These are phyloP conservation scores for Neosilurus mollespiculum DNA, from an alignment of 2,797 vertebrate species.

Conservation along the genomic window DNA sequence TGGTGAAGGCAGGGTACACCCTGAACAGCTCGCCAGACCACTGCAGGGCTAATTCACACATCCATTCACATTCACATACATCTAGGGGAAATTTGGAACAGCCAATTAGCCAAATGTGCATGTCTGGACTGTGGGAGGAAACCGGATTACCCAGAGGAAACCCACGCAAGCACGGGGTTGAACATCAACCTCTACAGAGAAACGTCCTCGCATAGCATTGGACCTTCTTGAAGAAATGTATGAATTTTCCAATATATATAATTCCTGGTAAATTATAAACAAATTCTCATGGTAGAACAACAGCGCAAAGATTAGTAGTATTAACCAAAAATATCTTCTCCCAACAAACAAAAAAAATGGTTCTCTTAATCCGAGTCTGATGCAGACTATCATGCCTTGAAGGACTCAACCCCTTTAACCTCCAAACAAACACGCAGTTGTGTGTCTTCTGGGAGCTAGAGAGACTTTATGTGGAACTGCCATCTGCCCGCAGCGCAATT, in stretches of 20 bases:
- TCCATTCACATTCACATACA: no score
- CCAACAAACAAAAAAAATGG: background rate
- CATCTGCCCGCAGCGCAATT: conserved; percentile 84
- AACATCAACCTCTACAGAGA: no score
- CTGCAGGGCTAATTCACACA: no score
- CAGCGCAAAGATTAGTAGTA: background rate
- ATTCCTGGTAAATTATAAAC: background rate
- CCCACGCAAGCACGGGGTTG: no score
- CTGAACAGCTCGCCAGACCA: no score
- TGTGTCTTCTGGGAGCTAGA: conserved; percentile 40
- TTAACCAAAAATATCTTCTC: background rate
- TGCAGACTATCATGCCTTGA: conserved; percentile 25
- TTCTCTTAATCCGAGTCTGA: conserved; percentile 4
- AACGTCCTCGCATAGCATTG: no score
- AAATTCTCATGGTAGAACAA: background rate
- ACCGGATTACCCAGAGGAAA: no score
- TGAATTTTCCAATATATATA: background rate
- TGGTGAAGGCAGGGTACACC: no score
- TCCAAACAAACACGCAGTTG: conserved; percentile 34
- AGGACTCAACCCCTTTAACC: conserved; percentile 36
- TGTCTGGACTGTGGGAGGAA: no score
- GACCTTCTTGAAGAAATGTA: background rate
- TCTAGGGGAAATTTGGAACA: no score
- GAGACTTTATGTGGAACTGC: conserved; percentile 75
- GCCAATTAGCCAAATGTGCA: no score